Conservation (phyloP, 92 coral and sea anemone species). For the Paragorgia papillata region DNA sequence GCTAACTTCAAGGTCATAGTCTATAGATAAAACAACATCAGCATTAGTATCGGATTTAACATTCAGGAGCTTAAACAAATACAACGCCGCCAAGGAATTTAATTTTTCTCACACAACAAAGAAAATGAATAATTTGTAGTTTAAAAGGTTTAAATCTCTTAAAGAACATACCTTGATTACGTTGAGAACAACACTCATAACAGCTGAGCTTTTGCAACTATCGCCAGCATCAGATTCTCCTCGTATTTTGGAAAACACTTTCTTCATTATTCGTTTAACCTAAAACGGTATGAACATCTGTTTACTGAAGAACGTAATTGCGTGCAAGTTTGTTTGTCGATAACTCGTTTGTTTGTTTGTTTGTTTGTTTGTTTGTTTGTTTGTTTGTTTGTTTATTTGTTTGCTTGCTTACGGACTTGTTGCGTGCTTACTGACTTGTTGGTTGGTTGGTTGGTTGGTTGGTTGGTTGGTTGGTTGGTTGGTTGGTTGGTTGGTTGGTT, state of each 20-base stretch:
- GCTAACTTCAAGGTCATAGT: conserved; percentile 78
- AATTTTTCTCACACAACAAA: too few relatives aligned
- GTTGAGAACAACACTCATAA: conserved; percentile 78
- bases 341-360: not conserved
- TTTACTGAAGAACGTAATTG: not conserved
- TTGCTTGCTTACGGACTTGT: not conserved
- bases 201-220: conserved; percentile 70
- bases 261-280: conserved; percentile 95
- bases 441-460: too few relatives aligned
- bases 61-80: too few relatives aligned
- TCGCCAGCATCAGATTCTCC: conserved; percentile 73
- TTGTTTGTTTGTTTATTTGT: too few relatives aligned
- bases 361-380: not conserved
- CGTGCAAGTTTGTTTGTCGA: not conserved
- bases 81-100: too few relatives aligned
- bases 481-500: too few relatives aligned
- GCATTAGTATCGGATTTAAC: too few relatives aligned
- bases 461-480: too few relatives aligned
- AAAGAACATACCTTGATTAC: conserved; percentile 75
- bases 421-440: not conserved
- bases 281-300: conserved; percentile 20
- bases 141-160: too few relatives aligned
- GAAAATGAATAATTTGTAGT: too few relatives aligned
- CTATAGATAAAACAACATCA: conserved; percentile 35
- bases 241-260: conserved; percentile 75